Evolutionary conservation across 1,140 invertebrate genomes (phyloP).

Genomic region (Campoletis sonorensis): DNA sequence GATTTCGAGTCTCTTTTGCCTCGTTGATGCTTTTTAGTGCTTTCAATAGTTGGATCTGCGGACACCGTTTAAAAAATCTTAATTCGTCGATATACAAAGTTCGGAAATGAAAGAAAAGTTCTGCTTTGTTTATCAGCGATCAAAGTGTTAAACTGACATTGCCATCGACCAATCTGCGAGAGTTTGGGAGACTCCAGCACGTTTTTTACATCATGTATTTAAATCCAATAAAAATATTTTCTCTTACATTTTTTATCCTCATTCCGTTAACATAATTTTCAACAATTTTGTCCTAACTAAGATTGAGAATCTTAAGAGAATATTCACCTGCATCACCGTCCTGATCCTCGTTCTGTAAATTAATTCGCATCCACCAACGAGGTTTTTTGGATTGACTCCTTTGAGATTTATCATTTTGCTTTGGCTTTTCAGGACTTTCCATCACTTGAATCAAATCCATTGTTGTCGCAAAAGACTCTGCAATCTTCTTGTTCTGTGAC

Average conservation of each 20-base stretch:
- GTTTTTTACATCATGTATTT: slow-evolving; percentile 40
- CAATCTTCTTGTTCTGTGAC: slow-evolving; percentile 18
- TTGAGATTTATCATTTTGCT: not conserved
- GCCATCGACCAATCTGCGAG: slow-evolving; percentile 68
- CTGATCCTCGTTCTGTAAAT: slow-evolving; percentile 55
- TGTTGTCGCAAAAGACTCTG: slow-evolving; percentile 42
- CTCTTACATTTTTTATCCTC: too few species aligned
- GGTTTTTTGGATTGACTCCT: slow-evolving; percentile 53
- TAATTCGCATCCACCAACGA: slow-evolving; percentile 66
- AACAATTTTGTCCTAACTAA: too few species aligned
- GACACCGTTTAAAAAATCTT: not conserved
- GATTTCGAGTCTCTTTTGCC: slow-evolving; percentile 21
- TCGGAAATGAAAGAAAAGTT: not conserved
- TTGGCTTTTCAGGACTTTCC: slow-evolving; percentile 20
- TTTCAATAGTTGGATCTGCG: not conserved
- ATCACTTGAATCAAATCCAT: slow-evolving; percentile 60
- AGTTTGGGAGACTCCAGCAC: slow-evolving; percentile 67
- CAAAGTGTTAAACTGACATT: slow-evolving; percentile 73
- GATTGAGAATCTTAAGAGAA: not conserved
- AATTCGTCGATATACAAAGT: not conserved
- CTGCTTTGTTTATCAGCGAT: slow-evolving; percentile 67
- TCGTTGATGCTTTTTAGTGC: not conserved
- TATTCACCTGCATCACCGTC: slow-evolving; percentile 57
- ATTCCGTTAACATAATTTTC: not conserved
- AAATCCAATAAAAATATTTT: not conserved